Evolutionary conservation across 2,797 vertebrate genomes (phyloP), one percentile per base, ranked within the genome.

Genomic region (Arctocebus calabarensis): DNA sequence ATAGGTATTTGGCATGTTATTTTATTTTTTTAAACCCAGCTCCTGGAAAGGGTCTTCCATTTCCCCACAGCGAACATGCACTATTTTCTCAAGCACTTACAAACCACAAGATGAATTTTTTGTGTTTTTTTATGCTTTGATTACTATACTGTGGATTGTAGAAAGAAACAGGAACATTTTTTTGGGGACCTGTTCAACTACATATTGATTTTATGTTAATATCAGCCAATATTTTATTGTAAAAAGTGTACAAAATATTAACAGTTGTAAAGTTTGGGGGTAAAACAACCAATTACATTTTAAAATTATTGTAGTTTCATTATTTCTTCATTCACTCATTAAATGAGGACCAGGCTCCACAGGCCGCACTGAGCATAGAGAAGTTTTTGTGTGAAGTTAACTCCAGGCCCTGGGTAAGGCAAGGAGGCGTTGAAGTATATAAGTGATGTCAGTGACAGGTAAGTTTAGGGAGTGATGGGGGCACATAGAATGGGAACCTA

Each of bases 121-220:
- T 29, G 0, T 92, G 20, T 27, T 94, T 86, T 86, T 79, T 74
- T 10, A 10, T 92, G 61, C 66, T 70, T 48, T 68, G 40, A 34
- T 93, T 96, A 92, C 92, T 95, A 64, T 94, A 62, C 59, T 92
- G 61, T 88, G 96, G 95, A 95, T 91, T 79, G 34, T 29, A 84
- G 32, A 61, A 83, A 85, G 92, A 96, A 96, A 78, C 40, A 96
- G 79, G 95, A 89, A 96, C 88, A 64, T 90, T 97, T 97, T 77
- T 92, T 52, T 97, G 82, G 93, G 71, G 94, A 96, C 27, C 93
- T 97, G 34, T 94, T 96, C 95, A 75, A 43, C 23, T 73, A 79
- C 23, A 43, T 55, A 57, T 48, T 62, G 45, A 64, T 73, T 89
- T 89, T 70, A 45, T 82, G 48, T 81, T 93, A 91, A 86, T 70